A percentile compares a stretch with the other conserved stretches of the same genome.
These are phyloP conservation scores for Pyrgilauda ruficollis DNA, from an alignment of 2,113 vertebrate species.

Conservation along the genomic window DNA sequence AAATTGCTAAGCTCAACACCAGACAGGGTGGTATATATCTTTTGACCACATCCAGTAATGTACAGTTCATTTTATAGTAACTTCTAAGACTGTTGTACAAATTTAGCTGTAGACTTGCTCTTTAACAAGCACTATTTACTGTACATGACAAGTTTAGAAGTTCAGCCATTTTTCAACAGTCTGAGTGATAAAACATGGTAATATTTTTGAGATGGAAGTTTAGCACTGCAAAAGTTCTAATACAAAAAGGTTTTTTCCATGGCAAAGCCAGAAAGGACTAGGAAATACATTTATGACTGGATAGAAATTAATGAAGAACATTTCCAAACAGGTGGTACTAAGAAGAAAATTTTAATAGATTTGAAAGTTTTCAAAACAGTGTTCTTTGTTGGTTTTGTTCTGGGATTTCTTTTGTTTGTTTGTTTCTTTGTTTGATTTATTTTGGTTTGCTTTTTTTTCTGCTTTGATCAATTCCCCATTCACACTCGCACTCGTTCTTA, in stretches of 20 bases:
- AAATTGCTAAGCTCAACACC: not conserved
- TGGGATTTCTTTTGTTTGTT: not conserved
- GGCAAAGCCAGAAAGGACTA: not conserved
- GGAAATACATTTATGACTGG: not conserved
- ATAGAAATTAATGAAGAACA: not conserved
- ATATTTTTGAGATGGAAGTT: not conserved
- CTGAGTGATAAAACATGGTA: not conserved
- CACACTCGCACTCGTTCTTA: not conserved
- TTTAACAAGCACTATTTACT: not conserved
- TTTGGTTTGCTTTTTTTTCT: not conserved
- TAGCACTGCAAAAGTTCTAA: not conserved
- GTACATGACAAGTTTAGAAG: not conserved
- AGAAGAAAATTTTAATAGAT: not conserved
- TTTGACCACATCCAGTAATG: not conserved
- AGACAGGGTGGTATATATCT: not conserved
- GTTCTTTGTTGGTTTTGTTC: not conserved
- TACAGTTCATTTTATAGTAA: not conserved
- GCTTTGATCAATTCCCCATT: not conserved
- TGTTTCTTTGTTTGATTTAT: not conserved
- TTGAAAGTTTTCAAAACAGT: not conserved
- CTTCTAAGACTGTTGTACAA: not conserved
- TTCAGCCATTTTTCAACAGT: not conserved
- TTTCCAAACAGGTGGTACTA: not conserved
- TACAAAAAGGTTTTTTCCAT: accelerated
- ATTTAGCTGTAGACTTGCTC: not conserved